A percentile compares a stretch with the other conserved stretches of the same genome.
Evolutionary conservation across 2,113 vertebrate species (phyloP).

Genomic region (Cololabis saira): DNA sequence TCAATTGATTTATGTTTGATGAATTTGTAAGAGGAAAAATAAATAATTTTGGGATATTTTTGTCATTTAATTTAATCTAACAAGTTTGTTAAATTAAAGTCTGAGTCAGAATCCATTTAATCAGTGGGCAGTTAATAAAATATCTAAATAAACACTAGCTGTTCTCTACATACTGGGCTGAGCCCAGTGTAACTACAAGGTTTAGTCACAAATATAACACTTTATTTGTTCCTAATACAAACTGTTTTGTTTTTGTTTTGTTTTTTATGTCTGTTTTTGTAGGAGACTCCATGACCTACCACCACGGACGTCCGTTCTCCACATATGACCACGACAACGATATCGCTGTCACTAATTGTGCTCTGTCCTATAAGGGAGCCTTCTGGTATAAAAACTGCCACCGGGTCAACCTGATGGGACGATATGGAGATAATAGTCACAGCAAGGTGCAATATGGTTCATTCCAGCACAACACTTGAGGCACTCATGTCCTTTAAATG

Average conservation of each 20-base stretch:
- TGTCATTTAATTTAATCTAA: too few relatives aligned
- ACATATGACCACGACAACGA: constrained; percentile 96
- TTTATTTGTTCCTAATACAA: neutral
- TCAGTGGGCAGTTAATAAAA: too few relatives aligned
- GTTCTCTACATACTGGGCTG: too few relatives aligned
- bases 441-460: constrained; percentile 90
- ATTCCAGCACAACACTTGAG: neutral
- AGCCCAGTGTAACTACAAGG: too few relatives aligned
- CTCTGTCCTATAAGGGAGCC: constrained; percentile 96
- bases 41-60: too few relatives aligned
- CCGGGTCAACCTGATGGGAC: constrained; percentile 96
- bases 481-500: neutral
- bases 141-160: too few relatives aligned
- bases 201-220: neutral
- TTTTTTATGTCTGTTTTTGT: neutral
- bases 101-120: too few relatives aligned
- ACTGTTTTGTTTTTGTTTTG: neutral
- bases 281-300: constrained; percentile 99
- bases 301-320: constrained; percentile 93
- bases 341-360: constrained; percentile 97
- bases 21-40: too few relatives aligned
- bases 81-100: too few relatives aligned
- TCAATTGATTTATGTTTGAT: too few relatives aligned
- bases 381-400: constrained; percentile 99
- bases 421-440: constrained; percentile 93